Evolutionary conservation across 2,888 invertebrate genomes (phyloP).

Genomic region (Parapristionchus giblindavisi): DNA sequence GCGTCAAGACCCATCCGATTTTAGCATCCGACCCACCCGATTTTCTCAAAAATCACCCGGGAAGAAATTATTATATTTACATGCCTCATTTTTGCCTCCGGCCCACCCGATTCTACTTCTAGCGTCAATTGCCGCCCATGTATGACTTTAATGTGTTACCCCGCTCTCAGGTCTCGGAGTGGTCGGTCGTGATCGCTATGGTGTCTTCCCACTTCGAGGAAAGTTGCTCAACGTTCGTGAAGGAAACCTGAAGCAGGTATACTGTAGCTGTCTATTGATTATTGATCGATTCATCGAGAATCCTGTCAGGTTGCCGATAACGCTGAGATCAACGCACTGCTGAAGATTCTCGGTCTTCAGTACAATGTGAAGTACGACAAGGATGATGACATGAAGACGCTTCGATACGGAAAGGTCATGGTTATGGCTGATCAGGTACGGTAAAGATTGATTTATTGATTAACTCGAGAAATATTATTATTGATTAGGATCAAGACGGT

Average conservation of each 20-base stretch:
- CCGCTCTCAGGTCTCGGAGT: constrained; percentile 86
- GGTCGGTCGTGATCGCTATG: constrained; percentile 77
- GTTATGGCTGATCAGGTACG: constrained; percentile 98
- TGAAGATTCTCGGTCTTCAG: constrained; percentile 93
- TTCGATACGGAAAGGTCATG: constrained; percentile 95
- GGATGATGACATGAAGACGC: constrained; percentile 84
- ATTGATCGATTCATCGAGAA: no score
- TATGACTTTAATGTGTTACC: no score
- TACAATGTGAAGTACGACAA: constrained; percentile 92
- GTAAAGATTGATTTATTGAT: neutral
- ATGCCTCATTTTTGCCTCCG: no score
- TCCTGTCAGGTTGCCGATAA: constrained; percentile 92
- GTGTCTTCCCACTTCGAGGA: constrained; percentile 95
- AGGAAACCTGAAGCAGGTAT: constrained; percentile 87
- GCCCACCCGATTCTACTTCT: no score
- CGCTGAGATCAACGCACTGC: constrained; percentile 92
- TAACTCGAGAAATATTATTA: neutral
- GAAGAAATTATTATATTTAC: no score
- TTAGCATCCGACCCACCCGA: no score
- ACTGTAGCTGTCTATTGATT: neutral
- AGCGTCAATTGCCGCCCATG: no score
- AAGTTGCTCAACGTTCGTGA: constrained; percentile 96
- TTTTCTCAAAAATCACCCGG: no score
- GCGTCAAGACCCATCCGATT: no score
- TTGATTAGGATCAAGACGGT: constrained; percentile 85